Base-by-base conservation (phyloP, 2,113 vertebrate genomes). In the Henicopernis longicauda region DNA sequence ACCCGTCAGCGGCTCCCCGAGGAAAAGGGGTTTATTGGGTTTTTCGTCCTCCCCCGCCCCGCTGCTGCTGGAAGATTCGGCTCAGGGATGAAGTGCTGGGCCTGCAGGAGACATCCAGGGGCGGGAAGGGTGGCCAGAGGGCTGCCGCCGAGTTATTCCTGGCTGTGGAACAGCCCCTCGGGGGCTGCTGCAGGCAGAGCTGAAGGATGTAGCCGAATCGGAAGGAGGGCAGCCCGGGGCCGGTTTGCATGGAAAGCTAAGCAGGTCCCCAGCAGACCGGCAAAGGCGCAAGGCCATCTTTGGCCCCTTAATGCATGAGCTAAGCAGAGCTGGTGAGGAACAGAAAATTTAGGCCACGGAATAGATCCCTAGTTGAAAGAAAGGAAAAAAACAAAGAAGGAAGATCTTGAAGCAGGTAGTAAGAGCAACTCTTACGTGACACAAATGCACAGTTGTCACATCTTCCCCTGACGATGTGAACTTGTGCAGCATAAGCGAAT, bases 381-480 rank as follows among this genome's bases (percentile, higher is more conserved):
- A 38, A 11, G 5, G 2, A 5, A 1, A 1, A 22, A 8, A n/a
- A 25, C 22, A 13, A 32, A 47, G 4, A 29, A 49, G 10, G 4
- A 47, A 63, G 85, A 65, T 47, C n/a, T 74, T 36, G 61, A 74
- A 54, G 42, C n/a, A 22, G 20, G 16, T 22, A 15, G 40, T 22
- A 45, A 26, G 52, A 71, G 17, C 16, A 44, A 4, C 36, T 79
- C 45, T 62, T 59, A 26, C 11, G 1, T 19, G 3, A 22, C 12
- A 40, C 10, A 69, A 44, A n/a, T 49, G 21, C 32, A 23, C n/a
- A 19, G 29, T 14, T 52, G 22, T 57, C 31, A 25, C 45, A 18
- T 77, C 32, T 82, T 59, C 18, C 36, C 8, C 17, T 29, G 19
- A 14, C 1, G 2, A 3, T 50, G 12, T 34, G 57, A 78, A 52